Evolutionary conservation across 2,888 invertebrate genomes (phyloP).

Genomic region (Drosophila conformis): DNA sequence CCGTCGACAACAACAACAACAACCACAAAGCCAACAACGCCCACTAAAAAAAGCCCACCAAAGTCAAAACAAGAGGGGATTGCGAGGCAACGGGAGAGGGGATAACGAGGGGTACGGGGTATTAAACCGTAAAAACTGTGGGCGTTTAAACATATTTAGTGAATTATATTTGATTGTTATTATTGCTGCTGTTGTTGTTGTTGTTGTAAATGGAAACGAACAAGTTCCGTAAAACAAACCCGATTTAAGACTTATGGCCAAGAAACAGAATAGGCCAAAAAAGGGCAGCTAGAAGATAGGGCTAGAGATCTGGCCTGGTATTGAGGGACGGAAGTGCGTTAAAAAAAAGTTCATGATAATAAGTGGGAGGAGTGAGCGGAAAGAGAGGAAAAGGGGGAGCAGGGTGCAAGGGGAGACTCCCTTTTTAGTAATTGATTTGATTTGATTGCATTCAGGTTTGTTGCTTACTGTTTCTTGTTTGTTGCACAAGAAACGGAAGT

Average conservation of each 20-base stretch:
- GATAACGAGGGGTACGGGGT: not conserved
- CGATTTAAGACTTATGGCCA: slow-evolving; percentile 40
- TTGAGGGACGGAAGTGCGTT: slow-evolving; percentile 67
- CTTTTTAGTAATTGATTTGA: slow-evolving; percentile 16
- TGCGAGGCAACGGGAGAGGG: not conserved
- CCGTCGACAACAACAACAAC: slow-evolving; percentile 28
- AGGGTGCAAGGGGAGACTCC: not conserved
- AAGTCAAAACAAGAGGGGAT: slow-evolving; percentile 17
- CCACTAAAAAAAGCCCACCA: slow-evolving; percentile 56
- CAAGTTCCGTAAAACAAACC: slow-evolving; percentile 28
- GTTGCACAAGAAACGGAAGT: slow-evolving; percentile 32
- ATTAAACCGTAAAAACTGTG: slow-evolving; percentile 48
- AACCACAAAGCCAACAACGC: slow-evolving; percentile 47
- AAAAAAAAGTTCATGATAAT: slow-evolving; percentile 13
- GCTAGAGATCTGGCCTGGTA: slow-evolving; percentile 4
- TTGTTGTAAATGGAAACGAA: slow-evolving; percentile 16
- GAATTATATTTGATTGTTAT: slow-evolving; percentile 73
- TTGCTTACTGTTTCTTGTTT: slow-evolving; percentile 1
- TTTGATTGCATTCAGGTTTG: slow-evolving; percentile 14
- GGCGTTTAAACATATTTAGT: slow-evolving; percentile 77
- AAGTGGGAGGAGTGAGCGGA: not conserved
- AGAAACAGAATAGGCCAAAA: not conserved
- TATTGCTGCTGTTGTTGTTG: slow-evolving; percentile 24
- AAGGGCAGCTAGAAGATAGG: not conserved
- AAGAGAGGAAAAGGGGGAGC: too few species aligned